phyloP scores from a whole-genome alignment of 2,888 invertebrate genomes.

The Drosophila affinis region DNA sequence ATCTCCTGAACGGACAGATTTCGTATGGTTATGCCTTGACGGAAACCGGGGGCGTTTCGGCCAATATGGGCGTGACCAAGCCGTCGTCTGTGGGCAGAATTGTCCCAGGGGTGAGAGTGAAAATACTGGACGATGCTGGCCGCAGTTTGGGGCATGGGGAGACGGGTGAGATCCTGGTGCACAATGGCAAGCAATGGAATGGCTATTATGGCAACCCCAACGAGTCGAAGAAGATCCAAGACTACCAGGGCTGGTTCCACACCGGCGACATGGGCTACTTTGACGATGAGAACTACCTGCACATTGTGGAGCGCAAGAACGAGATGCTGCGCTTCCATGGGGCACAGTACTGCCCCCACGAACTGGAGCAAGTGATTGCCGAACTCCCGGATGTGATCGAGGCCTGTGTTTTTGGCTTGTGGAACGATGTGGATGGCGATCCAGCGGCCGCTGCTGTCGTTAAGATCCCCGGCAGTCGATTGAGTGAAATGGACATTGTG shows the following conservation, averaged over 20 bases:
- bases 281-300: conserved; percentile 80
- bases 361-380: conserved; percentile 79
- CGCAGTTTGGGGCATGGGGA: conserved; percentile 73
- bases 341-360: conserved; percentile 79
- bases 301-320: conserved; percentile 77
- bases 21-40: conserved; percentile 79
- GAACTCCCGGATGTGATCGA: conserved; percentile 78
- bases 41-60: conserved; percentile 75
- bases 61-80: conserved; percentile 72
- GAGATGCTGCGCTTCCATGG: conserved; percentile 80
- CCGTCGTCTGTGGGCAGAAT: conserved; percentile 77
- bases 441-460: conserved; percentile 81
- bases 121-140: conserved; percentile 79
- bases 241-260: conserved; percentile 81
- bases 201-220: conserved; percentile 81
- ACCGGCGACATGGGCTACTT: conserved; percentile 83
- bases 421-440: conserved; percentile 79
- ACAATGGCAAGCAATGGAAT: conserved; percentile 72
- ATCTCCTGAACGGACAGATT: conserved; percentile 69
- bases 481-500: conserved; percentile 77
- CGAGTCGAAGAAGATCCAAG: conserved; percentile 75
- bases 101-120: conserved; percentile 70
- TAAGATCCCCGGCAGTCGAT: conserved; percentile 64
- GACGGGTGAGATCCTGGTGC: conserved; percentile 80
- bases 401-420: conserved; percentile 80